Base-by-base conservation (phyloP, 2,888 invertebrate species). In the Eristalis pertinax region DNA sequence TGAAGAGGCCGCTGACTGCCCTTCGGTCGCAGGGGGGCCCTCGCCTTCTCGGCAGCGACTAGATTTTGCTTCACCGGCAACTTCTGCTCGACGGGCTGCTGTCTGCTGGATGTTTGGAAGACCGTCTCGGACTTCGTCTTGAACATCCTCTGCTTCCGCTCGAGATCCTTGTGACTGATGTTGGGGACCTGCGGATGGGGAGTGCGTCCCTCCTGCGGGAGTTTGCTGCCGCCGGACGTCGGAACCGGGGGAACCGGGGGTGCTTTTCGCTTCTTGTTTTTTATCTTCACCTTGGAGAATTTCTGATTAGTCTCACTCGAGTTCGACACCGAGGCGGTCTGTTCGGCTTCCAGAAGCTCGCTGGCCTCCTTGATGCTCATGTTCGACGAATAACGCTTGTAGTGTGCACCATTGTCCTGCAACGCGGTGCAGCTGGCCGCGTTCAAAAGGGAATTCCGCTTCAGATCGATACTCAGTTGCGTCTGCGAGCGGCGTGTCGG, bases 101-200 rank as follows among this genome's bases (percentile, higher is more conserved):
- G 15, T 15, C 43, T 19, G 50, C 0, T 50, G n/a, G 62, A 8
- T 32, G 56, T 58, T 43, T 70, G 76, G 4, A 62, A 13, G n/a
- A 58, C 95, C 84, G 95, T 95, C 93, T 96, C 96, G 69, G 95
- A 95, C 91, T 96, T 95, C 67, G 96, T 96, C 93, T 96, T 96
- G 92, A 96, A 97, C 43, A 96, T 94, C 68, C 96, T 56, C n/a
- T 81, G 76, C n/a, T 73, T 85, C 13, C 64, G 56, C 13, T 85
- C 85, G 15, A 63, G 43, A 1, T 84, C 84, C 1, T 41, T 70
- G 8, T 19, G 56, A 11, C 19, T 50, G 5, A 50, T 19, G 26
- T 19, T 8, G 41, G 22, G 0, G 70, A 64, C 0, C 13, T 19
- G 38, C 22, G 22, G 22, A 22, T 1, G 15, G 11, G 7, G 26